phyloP scores from a whole-genome alignment of 1,140 invertebrate species.

The Ostrea denselamellosa region DNA sequence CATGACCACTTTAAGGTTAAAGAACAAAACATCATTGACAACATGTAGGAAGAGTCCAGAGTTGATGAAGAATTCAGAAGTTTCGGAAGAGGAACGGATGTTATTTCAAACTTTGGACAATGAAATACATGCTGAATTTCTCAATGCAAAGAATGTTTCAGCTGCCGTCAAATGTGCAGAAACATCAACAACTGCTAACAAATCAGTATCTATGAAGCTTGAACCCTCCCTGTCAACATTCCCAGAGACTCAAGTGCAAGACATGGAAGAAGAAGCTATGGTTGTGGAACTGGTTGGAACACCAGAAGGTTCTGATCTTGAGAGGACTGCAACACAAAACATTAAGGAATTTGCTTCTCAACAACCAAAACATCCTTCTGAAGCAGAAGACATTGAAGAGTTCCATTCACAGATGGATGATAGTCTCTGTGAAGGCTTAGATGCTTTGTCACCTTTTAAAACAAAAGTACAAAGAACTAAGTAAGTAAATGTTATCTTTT shows the following conservation, averaged over 20 bases:
- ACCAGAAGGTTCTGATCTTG: neutral
- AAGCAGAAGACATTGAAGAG: neutral
- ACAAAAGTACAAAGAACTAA: neutral
- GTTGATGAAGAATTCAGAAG: slow-evolving; percentile 15
- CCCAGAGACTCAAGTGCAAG: neutral
- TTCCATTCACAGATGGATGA: slow-evolving; percentile 38
- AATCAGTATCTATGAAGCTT: neutral
- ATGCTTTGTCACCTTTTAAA: slow-evolving; percentile 36
- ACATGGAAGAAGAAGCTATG: slow-evolving; percentile 10
- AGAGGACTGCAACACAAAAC: slow-evolving; percentile 23
- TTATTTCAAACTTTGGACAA: slow-evolving; percentile 49
- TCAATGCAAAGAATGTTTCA: neutral
- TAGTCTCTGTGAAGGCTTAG: neutral
- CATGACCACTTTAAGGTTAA: neutral
- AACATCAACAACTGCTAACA: neutral
- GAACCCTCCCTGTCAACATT: neutral
- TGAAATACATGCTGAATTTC: slow-evolving; percentile 35
- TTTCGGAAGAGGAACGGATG: slow-evolving; percentile 49
- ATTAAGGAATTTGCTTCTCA: slow-evolving; percentile 39
- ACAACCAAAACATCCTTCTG: neutral
- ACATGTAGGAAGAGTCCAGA: neutral
- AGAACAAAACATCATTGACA: slow-evolving; percentile 9
- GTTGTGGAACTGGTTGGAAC: neutral
- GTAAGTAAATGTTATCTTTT: neutral
- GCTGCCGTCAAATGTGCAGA: neutral